phyloP scores from a whole-genome alignment of 2,888 invertebrate genomes.

The Drosophila kokeensis region DNA sequence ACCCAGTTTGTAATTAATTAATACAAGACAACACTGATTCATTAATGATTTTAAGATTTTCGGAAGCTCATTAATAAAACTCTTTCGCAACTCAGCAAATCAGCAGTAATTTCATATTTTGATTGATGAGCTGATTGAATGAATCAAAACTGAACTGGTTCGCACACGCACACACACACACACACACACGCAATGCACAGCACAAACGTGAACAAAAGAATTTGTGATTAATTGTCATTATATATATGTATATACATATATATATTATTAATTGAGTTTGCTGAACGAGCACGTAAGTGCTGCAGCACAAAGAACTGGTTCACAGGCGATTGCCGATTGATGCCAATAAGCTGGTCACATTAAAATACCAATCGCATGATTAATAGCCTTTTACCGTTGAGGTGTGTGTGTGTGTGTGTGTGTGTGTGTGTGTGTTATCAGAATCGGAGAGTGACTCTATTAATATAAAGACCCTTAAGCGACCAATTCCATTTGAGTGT shows the following conservation, averaged over 20 bases:
- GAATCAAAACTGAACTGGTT: constrained; percentile 16
- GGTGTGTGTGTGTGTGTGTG: constrained; percentile 13
- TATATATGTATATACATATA: background rate
- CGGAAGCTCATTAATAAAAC: background rate
- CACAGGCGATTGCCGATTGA: constrained; percentile 19
- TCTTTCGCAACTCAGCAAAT: constrained; percentile 3
- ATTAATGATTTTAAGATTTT: background rate
- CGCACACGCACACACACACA: background rate
- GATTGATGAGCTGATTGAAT: constrained; percentile 6
- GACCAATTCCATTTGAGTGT: constrained; percentile 4
- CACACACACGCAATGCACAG: background rate
- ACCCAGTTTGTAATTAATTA: background rate
- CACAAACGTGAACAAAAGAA: background rate
- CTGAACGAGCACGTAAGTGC: constrained; percentile 21
- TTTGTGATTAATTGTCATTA: background rate
- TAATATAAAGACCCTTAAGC: constrained; percentile 28
- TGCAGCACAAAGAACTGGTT: constrained; percentile 42
- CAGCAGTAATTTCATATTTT: background rate
- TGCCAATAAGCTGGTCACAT: constrained; percentile 25
- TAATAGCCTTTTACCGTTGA: constrained; percentile 51
- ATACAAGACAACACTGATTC: background rate
- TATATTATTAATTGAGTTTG: constrained; percentile 11
- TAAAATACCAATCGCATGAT: constrained; percentile 49
- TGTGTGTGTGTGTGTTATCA: constrained; percentile 23
- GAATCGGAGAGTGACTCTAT: constrained; percentile 24